These are phyloP conservation scores for Amphiduros pacificus DNA, from an alignment of 2,888 invertebrate genomes.

Conservation along the genomic window DNA sequence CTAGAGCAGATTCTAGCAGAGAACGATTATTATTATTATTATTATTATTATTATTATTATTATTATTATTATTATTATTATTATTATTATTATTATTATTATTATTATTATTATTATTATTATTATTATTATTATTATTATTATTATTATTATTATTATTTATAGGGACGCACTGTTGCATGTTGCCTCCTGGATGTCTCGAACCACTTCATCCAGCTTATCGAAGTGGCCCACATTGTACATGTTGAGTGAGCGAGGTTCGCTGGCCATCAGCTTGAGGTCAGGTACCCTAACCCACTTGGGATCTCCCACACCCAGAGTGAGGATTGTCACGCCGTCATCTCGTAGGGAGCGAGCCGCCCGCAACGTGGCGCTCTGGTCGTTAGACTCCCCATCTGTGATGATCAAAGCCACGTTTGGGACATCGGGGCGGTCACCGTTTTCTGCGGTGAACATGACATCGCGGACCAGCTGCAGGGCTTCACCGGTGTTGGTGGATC, in stretches of 20 bases:
- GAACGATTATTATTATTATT: no score
- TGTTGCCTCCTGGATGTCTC: conserved; percentile 7
- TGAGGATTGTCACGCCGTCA: conserved; percentile 2
- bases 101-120: no score
- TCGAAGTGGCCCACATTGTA: conserved; percentile 9
- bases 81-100: no score
- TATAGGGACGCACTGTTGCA: conserved; percentile 8
- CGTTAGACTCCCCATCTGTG: conserved; percentile 13
- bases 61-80: no score
- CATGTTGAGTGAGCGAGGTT: conserved; percentile 7
- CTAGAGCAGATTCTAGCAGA: no score
- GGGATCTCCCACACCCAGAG: conserved; percentile 7
- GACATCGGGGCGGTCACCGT: conserved; percentile 10
- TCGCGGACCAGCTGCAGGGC: conserved; percentile 11
- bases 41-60: no score
- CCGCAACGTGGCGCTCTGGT: background rate
- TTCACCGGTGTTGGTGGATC: conserved; percentile 18
- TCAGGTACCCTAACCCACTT: conserved; percentile 9
- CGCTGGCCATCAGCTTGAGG: conserved; percentile 9
- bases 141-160: no score
- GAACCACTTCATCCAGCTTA: conserved; percentile 7
- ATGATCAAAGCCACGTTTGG: conserved; percentile 10
- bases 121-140: no score
- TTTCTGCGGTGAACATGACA: conserved; percentile 14
- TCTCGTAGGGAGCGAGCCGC: conserved; percentile 6